These are phyloP conservation scores for Tiliacea aurago DNA, from an alignment of 2,888 invertebrate genomes.

Conservation along the genomic window DNA sequence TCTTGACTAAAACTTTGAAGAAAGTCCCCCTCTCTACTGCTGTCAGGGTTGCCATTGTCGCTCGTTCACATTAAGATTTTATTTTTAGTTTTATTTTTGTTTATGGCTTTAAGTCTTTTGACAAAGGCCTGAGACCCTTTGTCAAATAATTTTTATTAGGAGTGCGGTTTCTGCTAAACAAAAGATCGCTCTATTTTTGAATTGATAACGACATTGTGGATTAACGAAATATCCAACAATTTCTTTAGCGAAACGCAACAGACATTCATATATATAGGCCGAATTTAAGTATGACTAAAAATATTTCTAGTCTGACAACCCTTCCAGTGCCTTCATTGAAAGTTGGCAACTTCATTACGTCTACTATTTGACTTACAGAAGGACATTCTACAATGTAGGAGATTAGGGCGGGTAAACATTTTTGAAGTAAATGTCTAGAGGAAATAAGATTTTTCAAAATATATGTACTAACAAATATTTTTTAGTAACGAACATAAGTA, in stretches of 20 bases:
- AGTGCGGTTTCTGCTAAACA: neutral
- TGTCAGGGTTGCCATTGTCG: slow-evolving; percentile 34
- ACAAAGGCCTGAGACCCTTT: no score
- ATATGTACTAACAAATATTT: no score
- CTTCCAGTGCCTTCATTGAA: slow-evolving; percentile 60
- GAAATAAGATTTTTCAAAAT: neutral
- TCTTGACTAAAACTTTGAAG: slow-evolving; percentile 60
- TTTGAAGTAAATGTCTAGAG: slow-evolving; percentile 11
- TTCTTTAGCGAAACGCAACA: neutral
- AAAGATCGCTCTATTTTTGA: no score
- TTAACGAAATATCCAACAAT: neutral
- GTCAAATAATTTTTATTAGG: no score
- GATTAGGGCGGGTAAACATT: slow-evolving; percentile 27
- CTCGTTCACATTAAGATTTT: neutral
- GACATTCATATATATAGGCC: neutral
- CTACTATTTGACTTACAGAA: slow-evolving; percentile 59
- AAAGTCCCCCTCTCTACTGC: slow-evolving; percentile 27
- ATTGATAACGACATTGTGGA: neutral
- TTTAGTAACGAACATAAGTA: no score
- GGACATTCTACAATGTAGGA: slow-evolving; percentile 29
- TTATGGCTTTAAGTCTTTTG: no score
- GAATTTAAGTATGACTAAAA: neutral
- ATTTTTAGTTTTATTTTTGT: neutral
- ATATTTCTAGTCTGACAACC: slow-evolving; percentile 38
- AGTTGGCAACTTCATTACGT: slow-evolving; percentile 69